Evolutionary conservation across 2,888 invertebrate species (phyloP), one percentile per base, ranked within the genome.

Genomic region (Caenorhabditis sp.): DNA sequence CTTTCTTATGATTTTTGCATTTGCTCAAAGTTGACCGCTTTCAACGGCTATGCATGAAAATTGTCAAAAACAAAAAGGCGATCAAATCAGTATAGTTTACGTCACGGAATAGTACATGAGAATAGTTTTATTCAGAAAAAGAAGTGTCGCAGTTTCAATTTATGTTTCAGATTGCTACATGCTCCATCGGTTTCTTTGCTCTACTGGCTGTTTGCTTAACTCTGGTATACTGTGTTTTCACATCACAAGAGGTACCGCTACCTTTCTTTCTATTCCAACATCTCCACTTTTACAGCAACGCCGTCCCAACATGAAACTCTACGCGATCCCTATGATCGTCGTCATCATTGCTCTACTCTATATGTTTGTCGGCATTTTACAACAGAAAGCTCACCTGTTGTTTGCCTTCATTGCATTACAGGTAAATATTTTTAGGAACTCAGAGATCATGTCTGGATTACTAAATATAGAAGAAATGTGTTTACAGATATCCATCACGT

Each of bases 301-400:
- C 5, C 74, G 80, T 7, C 85, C 87, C 2, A 84, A 82, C 41
- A 73, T 84, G 82, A 86, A 87, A 74, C 66, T 83, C 1, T 82
- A 83, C 59, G 82, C 87, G 7, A 83, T 89, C 24, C 87, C 87
- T 6, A 86, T 87, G 74, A 84, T 86, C 10, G 19, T 87, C 2
- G 82, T 86, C 19, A 84, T 87, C n/a, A 76, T 89, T n/a, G 80
- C 87, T 6, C 85, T 89, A 28, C 82, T 89, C 19, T 89, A 87
- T 59, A 84, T 89, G 79, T 86, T 87, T 68, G 87, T 89, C 58
- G 89, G 87, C 7, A 86, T 89, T n/a, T 47, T 89, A 16, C 89
- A 89, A 56, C 86, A 87, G 51, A 87, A 84, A 49, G 84, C 87
- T 16, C 79, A 82, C 14, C 74, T 87, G 7, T 79, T 89, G n/a